phyloP scores from a whole-genome alignment of 2,113 vertebrate genomes.

The Felis chaus region DNA sequence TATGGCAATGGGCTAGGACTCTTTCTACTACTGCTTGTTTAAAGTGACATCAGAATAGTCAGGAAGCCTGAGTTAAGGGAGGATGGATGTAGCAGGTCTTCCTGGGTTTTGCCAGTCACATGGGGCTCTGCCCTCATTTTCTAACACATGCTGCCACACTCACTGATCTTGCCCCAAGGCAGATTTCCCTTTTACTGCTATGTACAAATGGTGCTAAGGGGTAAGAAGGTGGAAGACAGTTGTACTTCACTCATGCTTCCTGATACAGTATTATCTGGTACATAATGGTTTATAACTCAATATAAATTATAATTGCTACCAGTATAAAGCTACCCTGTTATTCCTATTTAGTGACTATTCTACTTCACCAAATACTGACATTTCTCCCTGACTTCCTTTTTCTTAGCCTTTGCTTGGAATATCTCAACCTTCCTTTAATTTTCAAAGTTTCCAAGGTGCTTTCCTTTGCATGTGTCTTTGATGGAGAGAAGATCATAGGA shows the following conservation, averaged over 20 bases:
- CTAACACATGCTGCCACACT: neutral
- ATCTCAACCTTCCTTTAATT: neutral
- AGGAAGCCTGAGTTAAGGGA: neutral
- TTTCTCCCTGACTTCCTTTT: neutral
- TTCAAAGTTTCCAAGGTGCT: neutral
- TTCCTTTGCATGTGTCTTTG: neutral
- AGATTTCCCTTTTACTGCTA: neutral
- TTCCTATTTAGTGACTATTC: neutral
- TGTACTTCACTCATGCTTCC: neutral
- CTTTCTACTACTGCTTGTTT: neutral
- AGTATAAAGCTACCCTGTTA: neutral
- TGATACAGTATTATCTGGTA: neutral
- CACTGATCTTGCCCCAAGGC: neutral
- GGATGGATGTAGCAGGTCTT: neutral
- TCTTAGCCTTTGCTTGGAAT: neutral
- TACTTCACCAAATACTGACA: neutral
- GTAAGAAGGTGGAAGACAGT: neutral
- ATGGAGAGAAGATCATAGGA: neutral
- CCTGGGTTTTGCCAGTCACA: neutral
- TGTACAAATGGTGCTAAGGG: neutral
- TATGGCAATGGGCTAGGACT: neutral
- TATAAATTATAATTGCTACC: neutral
- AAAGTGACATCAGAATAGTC: neutral
- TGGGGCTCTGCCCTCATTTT: neutral
- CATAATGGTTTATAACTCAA: neutral